These are phyloP conservation scores for Trichomalopsis sarcophagae DNA, from an alignment of 1,140 invertebrate genomes.

Conservation along the genomic window DNA sequence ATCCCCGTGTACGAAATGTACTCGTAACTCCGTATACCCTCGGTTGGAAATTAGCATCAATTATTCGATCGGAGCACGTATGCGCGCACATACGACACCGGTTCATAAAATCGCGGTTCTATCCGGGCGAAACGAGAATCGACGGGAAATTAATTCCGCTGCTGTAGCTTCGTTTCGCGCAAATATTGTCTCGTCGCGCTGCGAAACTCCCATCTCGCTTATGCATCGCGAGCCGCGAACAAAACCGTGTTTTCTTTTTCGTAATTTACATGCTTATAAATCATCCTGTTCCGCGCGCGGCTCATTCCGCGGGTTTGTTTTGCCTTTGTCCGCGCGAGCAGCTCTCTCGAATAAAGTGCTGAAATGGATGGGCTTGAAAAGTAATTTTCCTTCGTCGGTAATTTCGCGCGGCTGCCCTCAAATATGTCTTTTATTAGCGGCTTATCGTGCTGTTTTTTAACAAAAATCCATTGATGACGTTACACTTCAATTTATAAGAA, in stretches of 20 bases:
- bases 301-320: background rate
- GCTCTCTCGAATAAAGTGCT: too few relatives aligned
- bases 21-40: background rate
- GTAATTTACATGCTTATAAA: background rate
- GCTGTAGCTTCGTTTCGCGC: background rate
- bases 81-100: too few relatives aligned
- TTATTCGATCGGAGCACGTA: background rate
- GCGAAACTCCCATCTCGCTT: background rate
- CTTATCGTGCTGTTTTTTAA: too few relatives aligned
- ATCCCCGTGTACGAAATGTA: background rate
- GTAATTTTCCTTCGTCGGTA: too few relatives aligned
- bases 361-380: too few relatives aligned
- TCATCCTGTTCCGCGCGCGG: background rate
- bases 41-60: conserved; percentile 16
- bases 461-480: too few relatives aligned
- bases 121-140: conserved; percentile 27
- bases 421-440: too few relatives aligned
- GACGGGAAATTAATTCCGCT: conserved; percentile 30
- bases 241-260: background rate
- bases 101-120: background rate
- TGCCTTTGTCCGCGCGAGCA: too few relatives aligned
- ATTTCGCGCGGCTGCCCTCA: too few relatives aligned
- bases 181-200: background rate
- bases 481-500: too few relatives aligned
- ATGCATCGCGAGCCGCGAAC: background rate